These are phyloP conservation scores for Drosophila fungiperda DNA, from an alignment of 2,888 invertebrate genomes.

Conservation along the genomic window DNA sequence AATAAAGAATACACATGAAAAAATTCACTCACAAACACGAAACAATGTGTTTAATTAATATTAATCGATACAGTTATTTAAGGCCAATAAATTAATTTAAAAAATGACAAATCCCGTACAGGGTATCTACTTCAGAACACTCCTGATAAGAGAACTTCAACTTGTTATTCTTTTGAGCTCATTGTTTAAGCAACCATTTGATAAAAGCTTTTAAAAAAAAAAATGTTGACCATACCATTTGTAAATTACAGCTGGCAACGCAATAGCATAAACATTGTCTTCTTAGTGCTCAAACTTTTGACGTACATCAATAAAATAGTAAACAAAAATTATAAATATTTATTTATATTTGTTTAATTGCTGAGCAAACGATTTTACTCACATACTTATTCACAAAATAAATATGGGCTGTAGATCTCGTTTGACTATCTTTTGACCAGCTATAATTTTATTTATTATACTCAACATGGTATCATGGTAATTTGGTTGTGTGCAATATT, in stretches of 20 bases:
- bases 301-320: background rate
- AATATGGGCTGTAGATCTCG: background rate
- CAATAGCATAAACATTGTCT: background rate
- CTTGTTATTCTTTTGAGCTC: background rate
- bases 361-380: background rate
- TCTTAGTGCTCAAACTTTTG: background rate
- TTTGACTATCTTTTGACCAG: background rate
- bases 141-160: background rate
- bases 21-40: background rate
- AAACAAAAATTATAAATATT: background rate
- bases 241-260: constrained; percentile 12
- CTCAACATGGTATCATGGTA: background rate
- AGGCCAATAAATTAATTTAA: background rate
- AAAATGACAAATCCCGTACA: background rate
- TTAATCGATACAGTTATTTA: background rate
- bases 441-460: background rate
- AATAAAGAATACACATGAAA: background rate
- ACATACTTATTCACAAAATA: background rate
- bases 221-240: constrained; percentile 43
- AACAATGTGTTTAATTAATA: background rate
- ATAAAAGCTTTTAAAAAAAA: constrained; percentile 43
- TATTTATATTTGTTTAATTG: background rate
- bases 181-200: constrained; percentile 10
- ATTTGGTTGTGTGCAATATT: background rate
- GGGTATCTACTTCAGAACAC: background rate